A percentile compares a stretch with the other conserved stretches of the same genome.
These are phyloP conservation scores for Oenanthe melanoleuca DNA, from an alignment of 2,113 vertebrate species.

Conservation along the genomic window DNA sequence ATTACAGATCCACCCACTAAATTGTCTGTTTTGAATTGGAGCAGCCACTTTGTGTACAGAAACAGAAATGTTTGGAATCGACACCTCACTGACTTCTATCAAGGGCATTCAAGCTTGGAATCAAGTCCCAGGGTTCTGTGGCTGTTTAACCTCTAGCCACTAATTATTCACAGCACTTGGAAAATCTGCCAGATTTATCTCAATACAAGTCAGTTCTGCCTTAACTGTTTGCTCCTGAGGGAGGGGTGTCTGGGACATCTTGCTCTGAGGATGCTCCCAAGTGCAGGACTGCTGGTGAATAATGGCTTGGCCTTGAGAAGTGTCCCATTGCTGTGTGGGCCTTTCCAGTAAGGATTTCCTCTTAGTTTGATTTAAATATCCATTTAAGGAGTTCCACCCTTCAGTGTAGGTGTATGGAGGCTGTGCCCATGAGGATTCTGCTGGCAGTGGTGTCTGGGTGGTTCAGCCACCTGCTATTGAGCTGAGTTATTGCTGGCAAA, in stretches of 20 bases:
- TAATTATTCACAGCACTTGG: not conserved
- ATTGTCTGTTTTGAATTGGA: constrained; percentile 52
- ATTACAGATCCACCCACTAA: constrained; percentile 65
- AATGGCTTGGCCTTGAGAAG: not conserved
- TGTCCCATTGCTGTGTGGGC: not conserved
- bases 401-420: accelerated
- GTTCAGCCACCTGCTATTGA: accelerated
- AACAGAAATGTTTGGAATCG: constrained; percentile 20
- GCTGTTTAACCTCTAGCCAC: constrained; percentile 11
- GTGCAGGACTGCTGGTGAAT: accelerated
- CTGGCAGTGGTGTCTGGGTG: not conserved
- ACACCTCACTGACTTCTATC: not conserved
- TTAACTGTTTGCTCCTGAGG: not conserved
- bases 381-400: accelerated
- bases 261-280: not conserved
- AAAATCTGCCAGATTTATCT: not conserved
- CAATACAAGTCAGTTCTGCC: not conserved
- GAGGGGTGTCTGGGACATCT: not conserved
- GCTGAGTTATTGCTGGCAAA: not conserved
- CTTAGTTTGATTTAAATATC: not conserved
- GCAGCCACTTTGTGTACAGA: constrained; percentile 44
- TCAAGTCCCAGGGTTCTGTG: not conserved
- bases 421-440: not conserved
- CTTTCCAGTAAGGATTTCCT: not conserved
- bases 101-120: not conserved